These are phyloP conservation scores for Choristoneura rosaceana DNA, from an alignment of 2,888 invertebrate genomes.

Conservation along the genomic window DNA sequence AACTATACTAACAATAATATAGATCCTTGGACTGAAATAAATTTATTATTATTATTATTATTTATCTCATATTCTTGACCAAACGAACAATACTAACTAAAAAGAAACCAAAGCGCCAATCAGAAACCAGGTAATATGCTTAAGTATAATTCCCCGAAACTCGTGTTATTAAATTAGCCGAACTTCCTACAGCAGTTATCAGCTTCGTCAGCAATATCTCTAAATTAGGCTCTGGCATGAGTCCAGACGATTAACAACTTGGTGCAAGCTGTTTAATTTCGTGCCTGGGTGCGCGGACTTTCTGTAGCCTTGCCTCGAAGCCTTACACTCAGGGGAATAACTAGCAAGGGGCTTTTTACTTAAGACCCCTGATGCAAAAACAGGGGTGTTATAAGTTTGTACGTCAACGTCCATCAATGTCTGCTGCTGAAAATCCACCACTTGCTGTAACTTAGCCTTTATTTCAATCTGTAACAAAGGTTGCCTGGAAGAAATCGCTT, in stretches of 20 bases:
- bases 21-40: too few species aligned
- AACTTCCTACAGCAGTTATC: slow-evolving; percentile 47
- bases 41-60: too few species aligned
- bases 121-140: not conserved
- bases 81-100: not conserved
- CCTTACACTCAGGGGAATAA: not conserved
- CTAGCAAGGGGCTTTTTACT: not conserved
- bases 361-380: too few species aligned
- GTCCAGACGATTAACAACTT: slow-evolving; percentile 78
- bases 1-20: too few species aligned
- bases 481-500: too few species aligned
- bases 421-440: too few species aligned
- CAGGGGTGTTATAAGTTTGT: too few species aligned
- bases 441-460: too few species aligned
- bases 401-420: too few species aligned
- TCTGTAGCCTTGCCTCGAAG: not conserved
- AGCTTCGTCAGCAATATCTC: slow-evolving; percentile 70
- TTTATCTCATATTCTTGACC: too few species aligned
- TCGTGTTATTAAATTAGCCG: slow-evolving; percentile 50
- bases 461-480: too few species aligned
- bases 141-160: slow-evolving; percentile 28
- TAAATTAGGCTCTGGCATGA: slow-evolving; percentile 72
- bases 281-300: slow-evolving; percentile 65
- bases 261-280: slow-evolving; percentile 79
- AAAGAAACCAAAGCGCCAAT: not conserved